Evolutionary conservation across 92 coral and sea anemone species (phyloP), one percentile per base, ranked within the genome.

Genomic region (Bergia puertoricense): DNA sequence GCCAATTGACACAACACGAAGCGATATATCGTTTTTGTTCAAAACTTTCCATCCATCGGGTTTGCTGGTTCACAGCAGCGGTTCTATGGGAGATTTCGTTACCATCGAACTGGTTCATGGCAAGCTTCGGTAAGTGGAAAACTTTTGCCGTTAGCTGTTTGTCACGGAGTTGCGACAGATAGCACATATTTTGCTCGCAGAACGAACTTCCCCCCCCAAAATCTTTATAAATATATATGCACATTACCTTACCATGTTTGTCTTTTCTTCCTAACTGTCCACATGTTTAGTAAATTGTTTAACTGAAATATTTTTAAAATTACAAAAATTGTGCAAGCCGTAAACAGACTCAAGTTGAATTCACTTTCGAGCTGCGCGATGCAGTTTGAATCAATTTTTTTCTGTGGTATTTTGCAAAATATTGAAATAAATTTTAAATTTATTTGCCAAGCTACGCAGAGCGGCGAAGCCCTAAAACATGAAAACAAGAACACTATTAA

Each of bases 71-170:
- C 89, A 96, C 81, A 93, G 96, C 69, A 91, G 94, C 79, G 99
- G 99, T 4, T 91, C 96, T 0, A 92, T 91, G 69, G 97, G 98
- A 8, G 95, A 96, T 68, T 96, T 90, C 41, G 74, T 96, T n/a
- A 88, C 95, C n/a, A 82, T 96, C 42, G 99, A 96, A 62, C 90
- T 96, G n/a, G 80, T 95, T 72, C 98, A 96, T 15, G 95, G 99
- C 48, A 91, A 88, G 80, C 74, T 96, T 20, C 91, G 99, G 99
- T 96, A 82, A 65, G 92, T 82, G 37, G 11, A 41, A 51, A 36
- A n/a, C n/a, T 20, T 73, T 48, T 57, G 11, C 16, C 59, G 59
- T 13, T 48, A 2, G 59, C 2, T 54, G 59, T 56, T 40, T 20
- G 44, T 16, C 46, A 8, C 40, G 69, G 69, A 62, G 11, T 22